Base-by-base conservation (phyloP, 2,113 vertebrate species). In the Cromileptes altivelis region DNA sequence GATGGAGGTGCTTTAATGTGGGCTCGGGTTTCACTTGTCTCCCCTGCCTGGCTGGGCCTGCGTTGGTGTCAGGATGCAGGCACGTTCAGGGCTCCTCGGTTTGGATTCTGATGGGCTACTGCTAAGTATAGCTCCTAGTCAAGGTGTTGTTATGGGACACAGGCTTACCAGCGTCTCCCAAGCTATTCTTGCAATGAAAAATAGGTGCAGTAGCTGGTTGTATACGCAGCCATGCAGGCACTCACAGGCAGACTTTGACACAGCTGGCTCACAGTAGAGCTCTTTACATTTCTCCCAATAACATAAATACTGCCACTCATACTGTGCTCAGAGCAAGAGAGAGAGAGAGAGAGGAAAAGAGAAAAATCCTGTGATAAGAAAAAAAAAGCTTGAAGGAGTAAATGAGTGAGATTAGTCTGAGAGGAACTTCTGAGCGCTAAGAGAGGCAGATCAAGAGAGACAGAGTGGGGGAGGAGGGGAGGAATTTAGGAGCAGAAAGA, bases 1-100 rank as follows among this genome's bases (percentile, higher is more conserved):
- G 92, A 88, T 95, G 92, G 84, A 85, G 92, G 93, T 91, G 89
- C 94, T 90, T 91, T 91, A 93, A 91, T 94, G 95, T 94, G 89
- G 95, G 92, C 89, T 95, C 92, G 77, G 88, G 79, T 93, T 95
- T 92, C 84, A 93, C 88, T 85, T 58, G 91, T 94, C 94, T 94
- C 89, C 92, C 90, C 89, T 85, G 92, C 81, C 88, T 79, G 81
- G 80, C 84, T 82, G 70, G 88, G 84, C 89, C 88, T 82, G 90
- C 9, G 19, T 79, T 88, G 81, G 84, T 91, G 87, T 94, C 90
- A 89, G 83, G 81, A 91, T 88, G 84, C 88, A 92, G 86, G 85
- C 84, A 14, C 68, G 80, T 87, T 83, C 87, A 73, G 72, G 68
- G 82, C 83, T 78, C 70, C 77, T 71, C 58, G 69, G 79, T 67